Evolutionary conservation across 2,113 vertebrate genomes (phyloP).

Genomic region (Panthera leo): DNA sequence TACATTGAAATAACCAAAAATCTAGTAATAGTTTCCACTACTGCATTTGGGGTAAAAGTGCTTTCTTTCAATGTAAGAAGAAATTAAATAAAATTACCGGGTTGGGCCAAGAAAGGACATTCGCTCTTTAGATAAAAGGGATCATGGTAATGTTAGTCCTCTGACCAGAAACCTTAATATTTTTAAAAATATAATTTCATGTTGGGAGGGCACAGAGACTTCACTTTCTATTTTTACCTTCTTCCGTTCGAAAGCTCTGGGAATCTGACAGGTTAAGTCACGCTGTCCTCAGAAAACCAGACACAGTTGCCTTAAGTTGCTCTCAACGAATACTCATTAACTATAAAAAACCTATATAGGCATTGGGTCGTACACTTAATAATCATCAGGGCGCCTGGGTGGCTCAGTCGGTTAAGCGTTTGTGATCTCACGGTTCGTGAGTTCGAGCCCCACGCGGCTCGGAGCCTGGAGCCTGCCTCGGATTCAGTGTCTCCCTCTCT

Average conservation of each 20-base stretch:
- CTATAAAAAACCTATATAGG: not conserved
- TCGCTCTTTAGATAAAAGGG: not conserved
- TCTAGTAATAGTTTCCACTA: constrained; percentile 48
- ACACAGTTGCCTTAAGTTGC: accelerated
- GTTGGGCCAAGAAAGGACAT: not conserved
- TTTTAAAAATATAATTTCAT: not conserved
- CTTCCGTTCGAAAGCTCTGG: not conserved
- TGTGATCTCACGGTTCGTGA: no score
- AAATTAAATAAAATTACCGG: not conserved
- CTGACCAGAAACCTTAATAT: not conserved
- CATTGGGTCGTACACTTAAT: not conserved
- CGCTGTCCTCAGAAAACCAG: not conserved
- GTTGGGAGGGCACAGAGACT: not conserved
- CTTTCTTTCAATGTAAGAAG: not conserved
- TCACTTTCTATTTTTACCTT: not conserved
- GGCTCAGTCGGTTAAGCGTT: no score
- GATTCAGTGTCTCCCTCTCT: no score
- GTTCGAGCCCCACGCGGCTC: no score
- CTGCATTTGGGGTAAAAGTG: not conserved
- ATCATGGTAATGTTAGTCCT: not conserved
- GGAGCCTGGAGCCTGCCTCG: no score
- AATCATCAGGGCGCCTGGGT: not conserved
- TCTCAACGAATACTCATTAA: not conserved
- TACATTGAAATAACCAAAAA: constrained; percentile 44
- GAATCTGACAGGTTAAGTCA: not conserved